Percentiles rank a stretch among this genome's conserved stretches.
These are phyloP conservation scores for Ruditapes philippinarum DNA, from an alignment of 1,140 invertebrate genomes.

Conservation along the genomic window DNA sequence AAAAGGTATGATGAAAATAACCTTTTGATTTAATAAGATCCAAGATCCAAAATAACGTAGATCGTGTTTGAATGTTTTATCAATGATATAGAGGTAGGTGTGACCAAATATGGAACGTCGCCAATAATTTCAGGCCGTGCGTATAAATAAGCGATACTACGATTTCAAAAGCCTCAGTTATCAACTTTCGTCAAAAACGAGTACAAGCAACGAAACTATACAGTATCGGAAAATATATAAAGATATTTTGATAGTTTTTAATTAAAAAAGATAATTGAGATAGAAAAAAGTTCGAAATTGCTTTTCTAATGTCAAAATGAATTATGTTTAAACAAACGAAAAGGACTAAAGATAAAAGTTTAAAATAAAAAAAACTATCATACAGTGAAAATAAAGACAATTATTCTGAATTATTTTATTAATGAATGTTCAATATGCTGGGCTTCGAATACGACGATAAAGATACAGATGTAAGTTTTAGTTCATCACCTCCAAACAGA, in stretches of 20 bases:
- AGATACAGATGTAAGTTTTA: slow-evolving; percentile 8
- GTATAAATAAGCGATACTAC: slow-evolving; percentile 40
- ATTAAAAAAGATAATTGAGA: too few relatives aligned
- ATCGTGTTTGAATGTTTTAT: neutral
- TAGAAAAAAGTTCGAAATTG: too few relatives aligned
- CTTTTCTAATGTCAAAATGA: too few relatives aligned
- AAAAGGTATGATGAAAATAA: slow-evolving; percentile 11
- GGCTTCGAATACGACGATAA: neutral
- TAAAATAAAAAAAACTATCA: too few relatives aligned
- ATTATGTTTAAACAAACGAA: too few relatives aligned
- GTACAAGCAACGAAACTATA: too few relatives aligned
- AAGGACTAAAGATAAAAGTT: too few relatives aligned
- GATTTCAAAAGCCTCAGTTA: neutral
- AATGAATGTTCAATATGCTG: slow-evolving; percentile 33
- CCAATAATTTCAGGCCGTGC: slow-evolving; percentile 14
- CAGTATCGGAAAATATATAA: too few relatives aligned
- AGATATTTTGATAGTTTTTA: too few relatives aligned
- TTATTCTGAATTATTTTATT: neutral
- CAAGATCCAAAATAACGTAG: neutral
- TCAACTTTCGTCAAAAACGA: neutral
- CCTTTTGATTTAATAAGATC: slow-evolving; percentile 3
- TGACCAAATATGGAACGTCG: neutral
- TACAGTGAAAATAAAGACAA: too few relatives aligned
- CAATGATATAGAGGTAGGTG: slow-evolving; percentile 9
- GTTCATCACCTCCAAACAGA: slow-evolving; percentile 51